Evolutionary conservation across 2,797 vertebrate species (phyloP).

Genomic region (Propithecus perrieri): DNA sequence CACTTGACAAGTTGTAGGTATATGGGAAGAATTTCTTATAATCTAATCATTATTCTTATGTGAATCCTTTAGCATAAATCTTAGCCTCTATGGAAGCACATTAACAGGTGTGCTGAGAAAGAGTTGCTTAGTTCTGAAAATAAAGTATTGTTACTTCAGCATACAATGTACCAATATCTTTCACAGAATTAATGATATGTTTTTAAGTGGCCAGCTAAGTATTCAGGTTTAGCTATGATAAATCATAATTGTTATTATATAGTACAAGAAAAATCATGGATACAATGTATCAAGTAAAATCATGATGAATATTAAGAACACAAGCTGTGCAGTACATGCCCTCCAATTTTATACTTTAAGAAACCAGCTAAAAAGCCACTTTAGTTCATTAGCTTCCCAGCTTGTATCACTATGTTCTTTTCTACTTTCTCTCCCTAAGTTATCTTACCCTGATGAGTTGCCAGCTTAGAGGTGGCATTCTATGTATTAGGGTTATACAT

Average conservation of each 20-base stretch:
- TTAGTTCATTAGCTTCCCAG: slow-evolving; percentile 14
- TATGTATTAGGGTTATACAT: background rate
- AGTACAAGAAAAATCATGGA: background rate
- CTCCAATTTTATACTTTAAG: slow-evolving; percentile 23
- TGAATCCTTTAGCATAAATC: background rate
- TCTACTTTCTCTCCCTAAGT: background rate
- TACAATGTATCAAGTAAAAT: background rate
- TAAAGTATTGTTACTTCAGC: background rate
- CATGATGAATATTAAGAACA: background rate
- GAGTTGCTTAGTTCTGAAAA: background rate
- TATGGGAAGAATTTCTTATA: background rate
- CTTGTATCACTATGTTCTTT: slow-evolving; percentile 9
- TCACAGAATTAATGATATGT: background rate
- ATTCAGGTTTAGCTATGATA: background rate
- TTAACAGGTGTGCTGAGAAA: background rate
- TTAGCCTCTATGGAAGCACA: background rate
- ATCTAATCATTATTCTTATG: background rate
- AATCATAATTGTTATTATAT: background rate
- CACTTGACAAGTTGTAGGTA: background rate
- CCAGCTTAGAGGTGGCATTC: background rate
- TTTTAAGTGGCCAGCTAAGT: background rate
- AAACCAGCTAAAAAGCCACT: slow-evolving; percentile 38
- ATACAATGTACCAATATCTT: background rate
- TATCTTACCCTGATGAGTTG: background rate
- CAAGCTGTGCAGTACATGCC: background rate